Conservation (phyloP, 1,140 invertebrate genomes). For the Monomorium pharaonis region DNA sequence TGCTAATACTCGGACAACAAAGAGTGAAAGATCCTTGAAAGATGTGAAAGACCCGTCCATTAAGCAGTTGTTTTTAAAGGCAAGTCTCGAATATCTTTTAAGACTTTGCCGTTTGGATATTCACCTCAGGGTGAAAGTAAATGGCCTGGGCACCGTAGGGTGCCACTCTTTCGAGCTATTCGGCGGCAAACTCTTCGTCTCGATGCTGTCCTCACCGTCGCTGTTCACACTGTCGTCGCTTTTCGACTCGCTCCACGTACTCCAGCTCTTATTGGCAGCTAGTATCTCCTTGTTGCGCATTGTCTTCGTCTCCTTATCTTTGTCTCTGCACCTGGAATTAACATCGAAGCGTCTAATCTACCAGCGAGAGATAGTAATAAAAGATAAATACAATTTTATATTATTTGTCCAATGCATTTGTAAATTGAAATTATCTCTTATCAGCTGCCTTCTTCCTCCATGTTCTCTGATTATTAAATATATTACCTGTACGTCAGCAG, state of each 20-base stretch:
- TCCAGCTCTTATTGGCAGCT: constrained; percentile 77
- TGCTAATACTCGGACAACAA: neutral
- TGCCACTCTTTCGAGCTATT: constrained; percentile 80
- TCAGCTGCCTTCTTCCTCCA: neutral
- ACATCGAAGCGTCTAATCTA: neutral
- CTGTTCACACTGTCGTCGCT: constrained; percentile 76
- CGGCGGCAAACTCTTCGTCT: constrained; percentile 81
- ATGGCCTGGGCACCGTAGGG: constrained; percentile 88
- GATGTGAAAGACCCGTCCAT: neutral
- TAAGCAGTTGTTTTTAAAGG: neutral
- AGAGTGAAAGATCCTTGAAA: neutral
- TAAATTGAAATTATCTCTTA: neutral
- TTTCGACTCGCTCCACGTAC: constrained; percentile 78
- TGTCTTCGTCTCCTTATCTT: constrained; percentile 76
- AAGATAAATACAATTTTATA: neutral
- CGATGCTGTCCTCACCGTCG: constrained; percentile 76
- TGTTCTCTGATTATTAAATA: neutral
- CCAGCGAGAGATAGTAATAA: neutral
- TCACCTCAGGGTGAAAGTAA: constrained; percentile 89
- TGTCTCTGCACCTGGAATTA: constrained; percentile 71
- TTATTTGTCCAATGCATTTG: neutral
- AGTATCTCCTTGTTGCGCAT: constrained; percentile 78
- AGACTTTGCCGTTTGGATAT: neutral
- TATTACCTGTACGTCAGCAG: constrained; percentile 77
- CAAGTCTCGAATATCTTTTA: neutral